A percentile compares a stretch with the other conserved stretches of the same genome.
Conservation (phyloP, 2,888 invertebrate genomes). For the Cantharis lateralis region DNA sequence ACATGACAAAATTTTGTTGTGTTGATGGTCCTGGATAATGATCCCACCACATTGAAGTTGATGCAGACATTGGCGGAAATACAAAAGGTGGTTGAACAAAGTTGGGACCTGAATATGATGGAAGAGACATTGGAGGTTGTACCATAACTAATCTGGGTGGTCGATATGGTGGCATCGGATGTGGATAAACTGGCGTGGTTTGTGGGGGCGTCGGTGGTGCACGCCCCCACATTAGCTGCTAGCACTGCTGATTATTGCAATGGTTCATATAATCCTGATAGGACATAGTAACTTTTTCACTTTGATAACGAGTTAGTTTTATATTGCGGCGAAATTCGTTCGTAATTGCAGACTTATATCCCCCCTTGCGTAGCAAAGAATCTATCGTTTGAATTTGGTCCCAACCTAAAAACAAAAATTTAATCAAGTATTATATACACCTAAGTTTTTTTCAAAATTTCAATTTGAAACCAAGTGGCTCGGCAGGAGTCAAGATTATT, state of each 20-base stretch:
- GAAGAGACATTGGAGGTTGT: constrained; percentile 50
- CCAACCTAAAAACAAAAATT: constrained; percentile 76
- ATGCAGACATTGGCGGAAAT: constrained; percentile 41
- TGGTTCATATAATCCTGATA: constrained; percentile 81
- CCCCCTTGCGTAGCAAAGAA: constrained; percentile 95
- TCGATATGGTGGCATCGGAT: constrained; percentile 29
- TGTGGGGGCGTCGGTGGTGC: constrained; percentile 46
- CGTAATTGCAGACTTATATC: constrained; percentile 91
- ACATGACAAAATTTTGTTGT: constrained; percentile 45
- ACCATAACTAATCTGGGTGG: constrained; percentile 49
- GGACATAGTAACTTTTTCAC: constrained; percentile 89
- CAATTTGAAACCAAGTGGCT: neutral
- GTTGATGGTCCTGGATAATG: constrained; percentile 48
- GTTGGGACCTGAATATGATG: constrained; percentile 39
- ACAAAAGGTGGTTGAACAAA: constrained; percentile 38
- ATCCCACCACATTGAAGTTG: constrained; percentile 50
- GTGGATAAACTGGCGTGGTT: constrained; percentile 22
- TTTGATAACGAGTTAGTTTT: constrained; percentile 94
- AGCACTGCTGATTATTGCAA: constrained; percentile 72
- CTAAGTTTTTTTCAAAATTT: neutral
- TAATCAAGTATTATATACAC: constrained; percentile 16
- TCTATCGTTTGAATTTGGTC: constrained; percentile 98
- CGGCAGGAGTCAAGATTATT: neutral
- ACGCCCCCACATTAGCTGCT: constrained; percentile 68
- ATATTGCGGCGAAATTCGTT: constrained; percentile 85